Evolutionary conservation across 2,888 invertebrate species (phyloP), one percentile per base, ranked within the genome.

Genomic region (Diaperis boleti): DNA sequence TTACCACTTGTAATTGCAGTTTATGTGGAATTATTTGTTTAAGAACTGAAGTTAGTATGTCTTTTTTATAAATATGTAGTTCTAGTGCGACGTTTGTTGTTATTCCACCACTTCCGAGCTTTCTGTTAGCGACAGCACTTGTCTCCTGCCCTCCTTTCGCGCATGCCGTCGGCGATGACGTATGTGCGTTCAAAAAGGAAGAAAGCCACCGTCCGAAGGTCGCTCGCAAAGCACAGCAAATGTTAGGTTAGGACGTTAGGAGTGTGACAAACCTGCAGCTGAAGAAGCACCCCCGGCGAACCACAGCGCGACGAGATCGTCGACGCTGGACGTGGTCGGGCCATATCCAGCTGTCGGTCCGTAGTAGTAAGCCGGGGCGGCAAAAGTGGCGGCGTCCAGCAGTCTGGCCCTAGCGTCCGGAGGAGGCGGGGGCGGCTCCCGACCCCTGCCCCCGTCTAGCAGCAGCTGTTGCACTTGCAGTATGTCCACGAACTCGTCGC

Each of bases 401-500:
- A 75, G 69, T 66, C 76, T 73, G 64, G 72, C 71, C 4, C 67
- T 59, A 26, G 31, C 54, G 15, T 62, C 62, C 57, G 70, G 52
- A 10, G 35, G 47, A 14, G 45, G 65, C 33, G 64, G 61, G 41
- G 63, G 64, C 17, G 59, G 62, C 29, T 72, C 67, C 64, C 70
- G 72, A 7, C 44, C 42, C 29, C 64, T 26, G 39, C 59, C 37
- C 70, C 76, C 64, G 70, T 72, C 68, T 79, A 91, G 84, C 72
- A 91, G 84, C 73, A 91, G 82, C 79, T 91, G 88, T 76, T 91
- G 91, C 80, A 92, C 92, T 80, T 92, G 92, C 60, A 92, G 86
- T 75, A 92, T 92, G 82, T 92, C 92, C 80, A 92, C 92, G 83
- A 91, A 92, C 83, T 92, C 92, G 83, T 90, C 89, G 41, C 62